Conservation (phyloP, 2,888 invertebrate species). For the Leptothorax acervorum region DNA sequence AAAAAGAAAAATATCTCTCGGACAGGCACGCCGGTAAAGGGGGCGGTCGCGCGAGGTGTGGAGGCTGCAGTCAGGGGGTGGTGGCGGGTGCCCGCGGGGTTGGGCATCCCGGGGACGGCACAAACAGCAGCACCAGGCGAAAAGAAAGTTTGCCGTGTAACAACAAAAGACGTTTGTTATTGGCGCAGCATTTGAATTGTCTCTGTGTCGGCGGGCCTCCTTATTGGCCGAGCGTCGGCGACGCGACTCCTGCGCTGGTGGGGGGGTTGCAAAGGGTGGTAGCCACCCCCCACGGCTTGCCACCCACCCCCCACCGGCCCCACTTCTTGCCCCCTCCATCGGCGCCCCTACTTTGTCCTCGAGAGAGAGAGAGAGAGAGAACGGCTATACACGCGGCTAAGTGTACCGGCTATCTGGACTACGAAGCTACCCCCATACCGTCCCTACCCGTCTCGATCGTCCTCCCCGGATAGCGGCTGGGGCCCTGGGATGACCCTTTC, state of each 20-base stretch:
- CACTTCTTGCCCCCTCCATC: slow-evolving; percentile 55
- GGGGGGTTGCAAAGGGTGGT: slow-evolving; percentile 78
- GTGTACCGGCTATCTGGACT: slow-evolving; percentile 79
- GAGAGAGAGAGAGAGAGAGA: slow-evolving; percentile 72
- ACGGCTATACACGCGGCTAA: slow-evolving; percentile 78
- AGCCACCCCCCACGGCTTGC: slow-evolving; percentile 65
- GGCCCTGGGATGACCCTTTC: slow-evolving; percentile 76
- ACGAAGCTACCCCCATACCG: slow-evolving; percentile 74
- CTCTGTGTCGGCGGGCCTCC: slow-evolving; percentile 83
- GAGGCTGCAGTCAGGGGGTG: slow-evolving; percentile 59
- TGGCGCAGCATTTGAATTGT: slow-evolving; percentile 85
- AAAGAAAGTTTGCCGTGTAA: slow-evolving; percentile 83
- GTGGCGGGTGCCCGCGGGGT: slow-evolving; percentile 61
- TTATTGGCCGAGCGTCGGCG: slow-evolving; percentile 83
- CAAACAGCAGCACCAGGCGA: slow-evolving; percentile 79
- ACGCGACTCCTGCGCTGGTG: slow-evolving; percentile 80
- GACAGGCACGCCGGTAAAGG: slow-evolving; percentile 68
- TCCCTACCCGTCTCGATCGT: slow-evolving; percentile 59
- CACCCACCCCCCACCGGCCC: slow-evolving; percentile 60
- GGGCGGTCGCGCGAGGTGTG: slow-evolving; percentile 60
- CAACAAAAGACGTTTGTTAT: slow-evolving; percentile 86
- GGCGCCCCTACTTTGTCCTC: slow-evolving; percentile 67
- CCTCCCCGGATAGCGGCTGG: slow-evolving; percentile 68
- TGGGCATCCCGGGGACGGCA: slow-evolving; percentile 76
- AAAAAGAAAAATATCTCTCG: slow-evolving; percentile 75